Conservation (phyloP, 2,888 invertebrate species). For the Pocota personata region DNA sequence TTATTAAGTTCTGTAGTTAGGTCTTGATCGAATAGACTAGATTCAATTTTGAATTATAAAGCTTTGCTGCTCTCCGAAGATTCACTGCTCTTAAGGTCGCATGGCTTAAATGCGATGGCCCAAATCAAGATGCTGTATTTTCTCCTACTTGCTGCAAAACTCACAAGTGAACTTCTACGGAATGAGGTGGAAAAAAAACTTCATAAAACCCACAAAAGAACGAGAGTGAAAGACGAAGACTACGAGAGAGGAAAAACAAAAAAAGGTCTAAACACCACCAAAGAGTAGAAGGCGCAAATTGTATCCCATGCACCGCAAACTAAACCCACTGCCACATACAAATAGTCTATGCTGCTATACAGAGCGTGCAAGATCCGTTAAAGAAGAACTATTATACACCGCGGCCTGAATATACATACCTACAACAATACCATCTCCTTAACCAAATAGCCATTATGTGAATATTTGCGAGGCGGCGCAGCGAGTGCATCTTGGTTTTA, state of each 20-base stretch:
- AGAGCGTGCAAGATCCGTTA: slow-evolving; percentile 73
- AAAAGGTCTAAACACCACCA: slow-evolving; percentile 9
- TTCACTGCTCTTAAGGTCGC: too few relatives aligned
- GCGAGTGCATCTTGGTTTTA: slow-evolving; percentile 60
- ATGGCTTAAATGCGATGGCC: too few relatives aligned
- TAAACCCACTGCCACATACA: slow-evolving; percentile 23
- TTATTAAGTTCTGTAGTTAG: too few relatives aligned
- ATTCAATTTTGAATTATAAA: too few relatives aligned
- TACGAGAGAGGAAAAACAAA: not conserved
- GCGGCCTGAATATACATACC: not conserved
- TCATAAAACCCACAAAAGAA: slow-evolving; percentile 14
- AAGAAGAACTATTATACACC: slow-evolving; percentile 50
- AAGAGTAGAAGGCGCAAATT: slow-evolving; percentile 46
- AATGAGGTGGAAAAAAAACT: not conserved
- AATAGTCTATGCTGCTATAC: slow-evolving; percentile 39
- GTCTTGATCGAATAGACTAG: too few relatives aligned
- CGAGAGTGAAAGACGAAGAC: slow-evolving; percentile 56
- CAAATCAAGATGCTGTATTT: too few relatives aligned
- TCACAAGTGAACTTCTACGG: slow-evolving; percentile 24
- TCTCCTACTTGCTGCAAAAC: not conserved
- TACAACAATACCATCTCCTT: slow-evolving; percentile 20
- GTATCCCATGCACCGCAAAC: slow-evolving; percentile 42
- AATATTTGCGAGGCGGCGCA: slow-evolving; percentile 26
- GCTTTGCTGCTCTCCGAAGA: too few relatives aligned
- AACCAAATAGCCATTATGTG: slow-evolving; percentile 68